Evolutionary conservation across 2,113 vertebrate genomes (phyloP).

Genomic region (Leucosticte australis): DNA sequence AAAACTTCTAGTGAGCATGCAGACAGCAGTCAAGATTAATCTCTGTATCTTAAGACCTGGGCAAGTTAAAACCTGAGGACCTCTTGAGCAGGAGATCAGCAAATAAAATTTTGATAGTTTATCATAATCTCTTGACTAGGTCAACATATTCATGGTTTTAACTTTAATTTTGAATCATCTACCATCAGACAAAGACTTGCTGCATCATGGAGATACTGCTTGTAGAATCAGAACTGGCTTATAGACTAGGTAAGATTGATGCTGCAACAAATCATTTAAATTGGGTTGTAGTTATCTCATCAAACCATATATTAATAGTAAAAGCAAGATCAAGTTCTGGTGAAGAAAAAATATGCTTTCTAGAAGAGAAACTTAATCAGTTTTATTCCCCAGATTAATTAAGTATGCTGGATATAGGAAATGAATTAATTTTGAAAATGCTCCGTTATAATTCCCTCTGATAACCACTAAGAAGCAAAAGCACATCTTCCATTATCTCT

Average conservation of each 20-base stretch:
- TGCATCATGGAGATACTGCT: background rate
- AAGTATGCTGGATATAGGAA: constrained; percentile 19
- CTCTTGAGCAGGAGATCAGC: background rate
- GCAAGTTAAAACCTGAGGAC: background rate
- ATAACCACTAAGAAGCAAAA: constrained; percentile 22
- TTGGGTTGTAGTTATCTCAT: background rate
- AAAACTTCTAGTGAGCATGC: background rate
- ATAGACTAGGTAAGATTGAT: background rate
- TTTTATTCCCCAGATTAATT: constrained; percentile 37
- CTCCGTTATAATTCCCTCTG: background rate
- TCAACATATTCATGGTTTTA: background rate
- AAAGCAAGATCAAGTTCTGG: background rate
- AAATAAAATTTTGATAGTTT: background rate
- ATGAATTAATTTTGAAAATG: constrained; percentile 36
- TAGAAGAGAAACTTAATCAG: background rate
- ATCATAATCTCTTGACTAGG: background rate
- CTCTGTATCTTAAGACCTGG: background rate
- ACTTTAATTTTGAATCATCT: background rate
- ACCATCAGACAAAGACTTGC: background rate
- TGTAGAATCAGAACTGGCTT: background rate
- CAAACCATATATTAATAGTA: background rate
- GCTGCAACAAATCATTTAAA: background rate
- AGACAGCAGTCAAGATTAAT: background rate
- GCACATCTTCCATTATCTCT: background rate
- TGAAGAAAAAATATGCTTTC: background rate